Conservation (phyloP, 2,113 vertebrate species). For the Hemiprocne comata region DNA sequence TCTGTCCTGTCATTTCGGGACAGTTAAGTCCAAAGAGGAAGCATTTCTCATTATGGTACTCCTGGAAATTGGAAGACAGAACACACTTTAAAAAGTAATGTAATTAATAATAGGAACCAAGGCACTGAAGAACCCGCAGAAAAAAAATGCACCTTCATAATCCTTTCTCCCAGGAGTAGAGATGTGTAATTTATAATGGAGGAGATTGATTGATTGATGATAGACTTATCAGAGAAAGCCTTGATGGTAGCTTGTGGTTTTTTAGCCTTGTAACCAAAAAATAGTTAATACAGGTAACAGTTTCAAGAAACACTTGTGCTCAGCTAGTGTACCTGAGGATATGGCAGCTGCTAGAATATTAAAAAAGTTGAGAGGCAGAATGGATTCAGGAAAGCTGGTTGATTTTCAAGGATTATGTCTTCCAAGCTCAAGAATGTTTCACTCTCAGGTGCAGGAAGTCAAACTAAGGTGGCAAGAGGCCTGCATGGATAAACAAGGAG, state of each 20-base stretch:
- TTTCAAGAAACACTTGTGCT: neutral
- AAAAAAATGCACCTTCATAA: neutral
- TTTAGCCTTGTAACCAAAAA: neutral
- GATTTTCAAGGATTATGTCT: neutral
- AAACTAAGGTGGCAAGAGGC: neutral
- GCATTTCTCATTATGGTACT: neutral
- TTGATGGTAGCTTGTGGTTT: neutral
- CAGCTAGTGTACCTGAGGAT: neutral
- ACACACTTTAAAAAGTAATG: neutral
- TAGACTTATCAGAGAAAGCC: neutral
- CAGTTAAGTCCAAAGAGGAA: neutral
- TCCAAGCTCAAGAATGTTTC: neutral
- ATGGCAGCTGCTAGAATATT: neutral
- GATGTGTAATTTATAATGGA: neutral
- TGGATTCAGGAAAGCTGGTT: neutral
- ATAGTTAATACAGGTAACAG: accelerated
- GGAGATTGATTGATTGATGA: neutral
- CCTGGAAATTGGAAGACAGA: neutral
- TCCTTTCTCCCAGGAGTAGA: neutral
- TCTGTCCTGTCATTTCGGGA: neutral
- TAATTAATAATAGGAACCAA: neutral
- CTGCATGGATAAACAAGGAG: neutral
- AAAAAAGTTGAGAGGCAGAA: neutral
- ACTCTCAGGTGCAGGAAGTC: neutral
- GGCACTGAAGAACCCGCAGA: neutral